phyloP scores from a whole-genome alignment of 1,140 invertebrate species.

The Ericerus pela region DNA sequence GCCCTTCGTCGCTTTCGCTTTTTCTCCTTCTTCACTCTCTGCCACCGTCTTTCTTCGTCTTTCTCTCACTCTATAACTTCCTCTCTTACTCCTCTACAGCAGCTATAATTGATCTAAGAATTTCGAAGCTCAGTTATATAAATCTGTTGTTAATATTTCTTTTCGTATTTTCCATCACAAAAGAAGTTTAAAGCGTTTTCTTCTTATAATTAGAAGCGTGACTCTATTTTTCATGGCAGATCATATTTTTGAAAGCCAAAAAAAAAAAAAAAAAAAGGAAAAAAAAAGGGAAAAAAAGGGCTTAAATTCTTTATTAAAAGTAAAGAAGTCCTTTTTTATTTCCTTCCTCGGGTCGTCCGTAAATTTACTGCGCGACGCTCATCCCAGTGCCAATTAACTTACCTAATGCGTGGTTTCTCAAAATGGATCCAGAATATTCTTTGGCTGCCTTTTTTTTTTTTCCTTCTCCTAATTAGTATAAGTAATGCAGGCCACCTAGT shows the following conservation, averaged over 20 bases:
- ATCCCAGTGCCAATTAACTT: slow-evolving; percentile 5
- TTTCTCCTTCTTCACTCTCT: background rate
- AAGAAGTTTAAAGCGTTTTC: slow-evolving; percentile 9
- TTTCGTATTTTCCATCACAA: slow-evolving; percentile 11
- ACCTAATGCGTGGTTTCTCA: slow-evolving; percentile 6
- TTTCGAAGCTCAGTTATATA: slow-evolving; percentile 5
- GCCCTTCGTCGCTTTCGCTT: background rate
- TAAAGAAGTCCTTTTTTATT: background rate
- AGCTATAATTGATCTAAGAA: slow-evolving; percentile 7
- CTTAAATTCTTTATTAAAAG: slow-evolving; percentile 7
- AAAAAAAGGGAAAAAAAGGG: too few relatives aligned
- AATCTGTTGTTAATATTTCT: slow-evolving; percentile 9
- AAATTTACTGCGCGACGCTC: slow-evolving; percentile 3
- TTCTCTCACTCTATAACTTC: too few relatives aligned
- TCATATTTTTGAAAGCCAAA: slow-evolving; percentile 10
- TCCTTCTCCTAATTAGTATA: too few relatives aligned
- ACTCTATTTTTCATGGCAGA: slow-evolving; percentile 12
- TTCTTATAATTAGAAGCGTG: slow-evolving; percentile 11
- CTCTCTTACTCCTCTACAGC: too few relatives aligned
- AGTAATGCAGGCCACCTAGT: too few relatives aligned
- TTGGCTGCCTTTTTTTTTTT: too few relatives aligned
- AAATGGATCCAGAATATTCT: too few relatives aligned
- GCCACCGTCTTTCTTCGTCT: background rate
- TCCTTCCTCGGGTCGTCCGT: background rate
- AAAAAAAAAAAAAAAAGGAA: too few relatives aligned